phyloP scores from a whole-genome alignment of 2,113 vertebrate genomes.

The Festucalex cinctus region DNA sequence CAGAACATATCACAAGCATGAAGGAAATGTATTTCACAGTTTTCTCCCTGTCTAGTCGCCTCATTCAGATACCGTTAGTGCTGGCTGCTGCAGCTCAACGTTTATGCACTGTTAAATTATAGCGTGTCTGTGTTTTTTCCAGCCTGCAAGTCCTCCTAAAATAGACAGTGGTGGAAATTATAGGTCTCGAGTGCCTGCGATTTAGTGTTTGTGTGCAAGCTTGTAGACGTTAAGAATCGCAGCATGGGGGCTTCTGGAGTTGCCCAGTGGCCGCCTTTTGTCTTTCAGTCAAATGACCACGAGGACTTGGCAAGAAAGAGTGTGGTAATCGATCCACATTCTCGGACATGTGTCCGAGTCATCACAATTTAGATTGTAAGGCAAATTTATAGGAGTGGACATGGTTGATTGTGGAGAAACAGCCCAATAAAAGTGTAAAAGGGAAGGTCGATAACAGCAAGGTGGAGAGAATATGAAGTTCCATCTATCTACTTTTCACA shows the following conservation, averaged over 20 bases:
- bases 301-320: slow-evolving; percentile 8
- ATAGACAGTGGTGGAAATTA: slow-evolving; percentile 58
- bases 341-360: slow-evolving; percentile 20
- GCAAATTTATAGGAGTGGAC: neutral
- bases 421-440: neutral
- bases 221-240: slow-evolving; percentile 12
- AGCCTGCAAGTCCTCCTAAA: slow-evolving; percentile 48
- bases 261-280: slow-evolving; percentile 5
- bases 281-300: slow-evolving; percentile 14
- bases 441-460: neutral
- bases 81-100: slow-evolving; percentile 27
- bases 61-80: slow-evolving; percentile 31
- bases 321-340: slow-evolving; percentile 23
- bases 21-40: neutral
- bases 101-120: slow-evolving; percentile 57
- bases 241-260: neutral
- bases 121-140: slow-evolving; percentile 41
- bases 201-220: slow-evolving; percentile 22
- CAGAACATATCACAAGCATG: neutral
- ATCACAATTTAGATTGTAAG: slow-evolving; percentile 3
- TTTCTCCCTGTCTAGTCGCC: slow-evolving; percentile 1
- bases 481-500: too few relatives aligned
- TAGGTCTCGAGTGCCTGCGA: slow-evolving; percentile 33
- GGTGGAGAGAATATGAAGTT: neutral
- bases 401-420: neutral